Base-by-base conservation (phyloP, 2,113 vertebrate genomes). In the Brienomyrus longianalis region DNA sequence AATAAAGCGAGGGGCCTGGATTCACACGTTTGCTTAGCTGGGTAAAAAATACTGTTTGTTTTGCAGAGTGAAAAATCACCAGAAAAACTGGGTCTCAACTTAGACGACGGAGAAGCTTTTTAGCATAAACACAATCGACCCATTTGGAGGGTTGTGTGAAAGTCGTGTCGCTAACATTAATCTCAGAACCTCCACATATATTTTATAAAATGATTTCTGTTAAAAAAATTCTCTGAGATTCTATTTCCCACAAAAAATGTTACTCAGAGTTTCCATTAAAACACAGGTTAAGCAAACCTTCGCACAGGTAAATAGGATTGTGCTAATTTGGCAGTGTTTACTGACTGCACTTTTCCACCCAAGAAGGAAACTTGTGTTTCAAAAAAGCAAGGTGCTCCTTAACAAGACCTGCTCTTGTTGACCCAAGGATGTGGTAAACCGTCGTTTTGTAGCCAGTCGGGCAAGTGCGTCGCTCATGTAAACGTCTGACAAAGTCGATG, bases 381-480 rank as follows among this genome's bases (percentile, higher is more conserved):
- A 62, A 47, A 85, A 56, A 85, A 59, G 70, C n/a, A 83, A 74
- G 85, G 48, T 83, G 50, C 43, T n/a, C 21, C 39, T 45, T 87
- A 50, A 77, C 85, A 87, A 87, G 66, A 77, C 27, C 19, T 45
- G 86, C 86, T 80, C 45, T 56, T 83, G 31, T 83, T 39, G n/a
- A 80, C 48, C 19, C 51, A 11, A 43, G 62, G 27, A 83, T 90
- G 85, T 45, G 48, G 51, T 51, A 59, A 54, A 45, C 45, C 89
- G 5, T 43, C 50, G 3, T 52, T 89, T 59, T 47, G 39, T 52
- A 27, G 39, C 17, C 89, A 85, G 39, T 43, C 23, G 39, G 21
- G 89, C 89, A 85, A 83, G 80, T 85, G 83, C 59, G 59, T 66
- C 19, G 54, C 52, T 84, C 80, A 89, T 86, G 54, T 86, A 86